These are phyloP conservation scores for Cichladusa arquata DNA, from an alignment of 2,113 vertebrate species.

Conservation along the genomic window DNA sequence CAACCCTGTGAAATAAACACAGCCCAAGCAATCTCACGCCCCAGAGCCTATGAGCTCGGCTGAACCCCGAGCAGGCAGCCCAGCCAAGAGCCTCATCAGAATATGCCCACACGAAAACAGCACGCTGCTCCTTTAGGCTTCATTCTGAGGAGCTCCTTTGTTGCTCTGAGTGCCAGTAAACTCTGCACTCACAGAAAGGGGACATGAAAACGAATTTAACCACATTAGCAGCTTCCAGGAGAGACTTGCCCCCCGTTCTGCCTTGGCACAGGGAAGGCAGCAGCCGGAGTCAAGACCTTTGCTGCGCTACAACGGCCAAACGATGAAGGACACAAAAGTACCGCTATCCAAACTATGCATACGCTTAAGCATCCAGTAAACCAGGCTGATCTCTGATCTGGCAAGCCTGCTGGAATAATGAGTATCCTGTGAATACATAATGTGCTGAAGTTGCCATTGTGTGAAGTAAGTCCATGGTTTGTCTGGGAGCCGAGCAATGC, in stretches of 20 bases:
- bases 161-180: slow-evolving; percentile 39
- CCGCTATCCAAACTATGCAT: slow-evolving; percentile 68
- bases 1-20: not conserved
- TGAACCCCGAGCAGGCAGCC: not conserved
- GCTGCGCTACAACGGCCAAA: slow-evolving; percentile 34
- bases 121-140: not conserved
- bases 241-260: not conserved
- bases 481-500: slow-evolving; percentile 83
- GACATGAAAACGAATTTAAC: slow-evolving; percentile 71
- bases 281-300: slow-evolving; percentile 60
- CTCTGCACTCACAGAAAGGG: slow-evolving; percentile 77
- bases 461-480: slow-evolving; percentile 74
- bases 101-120: not conserved
- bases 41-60: not conserved
- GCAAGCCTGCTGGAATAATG: slow-evolving; percentile 68
- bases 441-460: slow-evolving; percentile 81
- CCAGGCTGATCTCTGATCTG: slow-evolving; percentile 63
- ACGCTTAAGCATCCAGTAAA: slow-evolving; percentile 61
- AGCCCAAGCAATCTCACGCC: not conserved
- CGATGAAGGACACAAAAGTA: slow-evolving; percentile 64
- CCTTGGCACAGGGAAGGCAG: slow-evolving; percentile 50
- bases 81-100: not conserved
- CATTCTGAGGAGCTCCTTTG: not conserved
- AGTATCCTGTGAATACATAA: slow-evolving; percentile 75
- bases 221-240: slow-evolving; percentile 63